Percentiles rank a stretch among this genome's conserved stretches.
Evolutionary conservation across 2,888 invertebrate genomes (phyloP).

Genomic region (Heliconius erato): DNA sequence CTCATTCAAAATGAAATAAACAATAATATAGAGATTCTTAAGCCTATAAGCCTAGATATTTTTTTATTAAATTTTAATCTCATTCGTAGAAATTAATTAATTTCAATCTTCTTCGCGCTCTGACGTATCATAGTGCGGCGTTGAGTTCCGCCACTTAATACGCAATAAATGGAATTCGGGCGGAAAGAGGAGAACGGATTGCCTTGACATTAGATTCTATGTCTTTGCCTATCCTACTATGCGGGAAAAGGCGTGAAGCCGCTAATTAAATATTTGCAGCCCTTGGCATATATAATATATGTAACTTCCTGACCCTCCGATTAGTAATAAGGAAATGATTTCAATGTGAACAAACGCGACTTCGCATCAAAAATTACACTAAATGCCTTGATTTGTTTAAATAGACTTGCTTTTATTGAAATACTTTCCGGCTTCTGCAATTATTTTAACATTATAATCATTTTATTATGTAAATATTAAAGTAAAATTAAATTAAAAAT

Average conservation of each 20-base stretch:
- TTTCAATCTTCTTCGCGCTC: no score
- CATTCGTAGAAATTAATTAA: no score
- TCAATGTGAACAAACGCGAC: slow-evolving; percentile 20
- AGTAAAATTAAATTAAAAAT: not conserved
- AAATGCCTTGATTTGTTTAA: slow-evolving; percentile 29
- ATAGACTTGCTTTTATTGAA: slow-evolving; percentile 34
- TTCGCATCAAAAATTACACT: slow-evolving; percentile 23
- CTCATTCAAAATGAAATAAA: no score
- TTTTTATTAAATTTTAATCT: no score
- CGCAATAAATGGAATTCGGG: no score
- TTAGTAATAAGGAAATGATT: slow-evolving; percentile 19
- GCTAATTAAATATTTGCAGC: slow-evolving; percentile 10
- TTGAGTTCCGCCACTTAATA: no score
- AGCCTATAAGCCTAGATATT: no score
- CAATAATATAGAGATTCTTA: no score
- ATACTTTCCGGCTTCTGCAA: slow-evolving; percentile 32
- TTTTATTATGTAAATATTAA: slow-evolving; percentile 15
- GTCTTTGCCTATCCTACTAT: no score
- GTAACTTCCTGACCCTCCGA: not conserved
- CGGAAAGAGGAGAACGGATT: no score
- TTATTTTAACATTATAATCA: slow-evolving; percentile 7
- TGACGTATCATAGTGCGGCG: no score
- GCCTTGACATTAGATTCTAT: no score
- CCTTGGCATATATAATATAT: not conserved
- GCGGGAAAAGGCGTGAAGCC: not conserved